phyloP scores from a whole-genome alignment of 1,140 invertebrate genomes.

The Ruditapes philippinarum region DNA sequence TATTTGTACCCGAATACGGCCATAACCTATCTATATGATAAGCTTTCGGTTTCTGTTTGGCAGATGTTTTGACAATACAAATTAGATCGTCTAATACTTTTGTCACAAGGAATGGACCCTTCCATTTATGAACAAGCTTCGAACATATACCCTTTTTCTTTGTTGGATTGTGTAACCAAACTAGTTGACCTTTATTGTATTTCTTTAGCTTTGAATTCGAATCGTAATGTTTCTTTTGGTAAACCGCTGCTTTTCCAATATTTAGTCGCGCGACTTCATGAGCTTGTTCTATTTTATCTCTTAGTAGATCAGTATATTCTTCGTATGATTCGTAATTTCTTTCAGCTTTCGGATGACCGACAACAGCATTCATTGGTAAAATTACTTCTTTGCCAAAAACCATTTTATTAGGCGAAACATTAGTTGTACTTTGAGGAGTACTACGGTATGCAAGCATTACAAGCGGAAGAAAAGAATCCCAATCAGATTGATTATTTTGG shows the following conservation, averaged over 20 bases:
- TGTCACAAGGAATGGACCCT: not conserved
- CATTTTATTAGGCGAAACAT: not conserved
- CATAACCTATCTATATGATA: conserved; percentile 25
- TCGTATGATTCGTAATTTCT: not conserved
- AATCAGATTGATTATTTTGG: not conserved
- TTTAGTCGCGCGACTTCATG: not conserved
- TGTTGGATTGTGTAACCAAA: conserved; percentile 30
- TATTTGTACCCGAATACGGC: conserved; percentile 1
- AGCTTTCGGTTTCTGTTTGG: not conserved
- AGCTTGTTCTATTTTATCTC: not conserved
- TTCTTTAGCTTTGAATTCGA: not conserved
- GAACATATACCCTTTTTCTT: not conserved
- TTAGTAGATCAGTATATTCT: not conserved
- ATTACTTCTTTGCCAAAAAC: not conserved
- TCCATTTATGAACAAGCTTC: conserved; percentile 23
- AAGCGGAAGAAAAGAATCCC: not conserved
- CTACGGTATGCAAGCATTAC: not conserved
- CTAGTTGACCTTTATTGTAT: not conserved
- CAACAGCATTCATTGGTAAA: not conserved
- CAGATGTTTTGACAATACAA: not conserved
- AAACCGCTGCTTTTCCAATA: not conserved
- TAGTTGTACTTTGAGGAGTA: not conserved
- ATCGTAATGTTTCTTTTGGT: no score
- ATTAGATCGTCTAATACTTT: conserved; percentile 19
- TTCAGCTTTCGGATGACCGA: not conserved